Base-by-base conservation (phyloP, 2,888 invertebrate species). In the Latrodectus hesperus region DNA sequence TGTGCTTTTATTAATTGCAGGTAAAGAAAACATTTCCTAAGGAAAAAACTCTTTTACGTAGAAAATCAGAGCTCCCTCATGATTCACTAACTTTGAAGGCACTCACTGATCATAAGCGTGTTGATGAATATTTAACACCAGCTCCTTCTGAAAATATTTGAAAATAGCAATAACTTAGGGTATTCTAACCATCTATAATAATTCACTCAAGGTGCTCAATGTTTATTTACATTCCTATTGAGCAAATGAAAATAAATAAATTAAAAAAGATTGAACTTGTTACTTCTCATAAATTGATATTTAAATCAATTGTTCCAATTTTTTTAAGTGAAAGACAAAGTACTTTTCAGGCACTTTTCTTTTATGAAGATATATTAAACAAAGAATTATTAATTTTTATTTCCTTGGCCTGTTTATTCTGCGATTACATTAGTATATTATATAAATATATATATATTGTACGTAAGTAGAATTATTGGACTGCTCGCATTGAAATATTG, bases 11-110 rank as follows among this genome's bases (percentile, higher is more conserved):
- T n/a, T n/a, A 60, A 16, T 80, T 79, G 14, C 92, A 95, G 94
- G 93, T 93, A 68, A 93, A 94, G 90, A 95, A 95, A 92, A 94
- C 93, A 91, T 95, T 95, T 92, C 95, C 94, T 93, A 95, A 95
- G 94, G 96, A 94, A 92, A 96, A 96, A 93, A 97, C 97, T 79
- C 94, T 98, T 90, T 94, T 98, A 90, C 95, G 98, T 93, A 96
- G 97, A 93, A 98, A 98, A 94, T 98, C 98, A 17, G 98, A 99
- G 93, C 94, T 99, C 92, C 98, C 98, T 73, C 97, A 97, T 91
- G 98, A 99, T 94, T 95, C 96, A 91, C 95, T 95, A 92, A 98
- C 98, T 81, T 95, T 97, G 91, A 96, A 96, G 93, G 98, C 98
- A 90, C 94, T 98, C 91, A 96, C 95, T 92, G 97, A 96, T 92